Base-by-base conservation (phyloP, 2,888 invertebrate genomes). In the Nymphalis urticae region DNA sequence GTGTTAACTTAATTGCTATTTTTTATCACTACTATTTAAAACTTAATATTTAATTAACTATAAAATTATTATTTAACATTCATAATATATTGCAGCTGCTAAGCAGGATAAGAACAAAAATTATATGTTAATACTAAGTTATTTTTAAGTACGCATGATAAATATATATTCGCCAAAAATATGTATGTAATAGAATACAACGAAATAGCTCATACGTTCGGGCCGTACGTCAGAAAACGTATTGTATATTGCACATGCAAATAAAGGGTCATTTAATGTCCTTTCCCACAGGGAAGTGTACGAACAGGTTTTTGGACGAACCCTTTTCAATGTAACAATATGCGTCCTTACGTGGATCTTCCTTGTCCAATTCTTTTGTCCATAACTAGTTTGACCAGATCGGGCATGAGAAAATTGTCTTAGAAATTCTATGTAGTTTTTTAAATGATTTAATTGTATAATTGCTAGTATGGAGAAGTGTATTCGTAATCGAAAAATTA, bases 211-310 rank as follows among this genome's bases (percentile, higher is more conserved):
- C 9, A 19, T n/a, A n/a, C 8, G 0, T 50, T 6, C 21, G 5
- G 61, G 16, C 80, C 36, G 76, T 84, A 76, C 81, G 82, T 83
- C 66, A 62, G 62, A 47, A 42, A 65, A 62, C 6, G 42, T 17
- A 66, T 69, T 63, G 62, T 56, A 64, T 51, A 17, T 60, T 63
- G 59, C 68, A 76, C 82, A 87, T 87, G 87, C 86, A 88, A 87
- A 88, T 89, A 87, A 87, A 85, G 85, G 89, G 89, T 89, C 88
- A 88, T 79, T 84, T 75, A 62, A 76, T 81, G 87, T 83, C 88
- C 86, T 86, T 91, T 90, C 89, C 83, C 90, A 90, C 87, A 85
- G 68, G 76, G 79, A 87, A 86, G 85, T 79, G 88, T 88, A 88
- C 86, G 86, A 83, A 90, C 89, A 77, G 85, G 90, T 90, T 90